phyloP scores from a whole-genome alignment of 2,888 invertebrate species.

The Trichopoda pennipes region DNA sequence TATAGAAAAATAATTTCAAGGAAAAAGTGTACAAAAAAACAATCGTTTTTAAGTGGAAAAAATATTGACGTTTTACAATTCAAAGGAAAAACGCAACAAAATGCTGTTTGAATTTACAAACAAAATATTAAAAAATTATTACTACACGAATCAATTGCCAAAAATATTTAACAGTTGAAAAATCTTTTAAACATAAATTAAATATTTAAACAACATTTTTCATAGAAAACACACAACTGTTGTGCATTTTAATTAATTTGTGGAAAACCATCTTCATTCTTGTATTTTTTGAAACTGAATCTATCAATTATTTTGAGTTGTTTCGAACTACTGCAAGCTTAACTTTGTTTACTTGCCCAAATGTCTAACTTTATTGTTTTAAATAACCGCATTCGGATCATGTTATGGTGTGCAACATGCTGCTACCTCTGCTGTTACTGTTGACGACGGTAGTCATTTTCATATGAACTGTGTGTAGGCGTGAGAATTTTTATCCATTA shows the following conservation, averaged over 20 bases:
- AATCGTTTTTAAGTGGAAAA: constrained; percentile 14
- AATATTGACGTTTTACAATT: constrained; percentile 24
- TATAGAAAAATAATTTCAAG: constrained; percentile 10
- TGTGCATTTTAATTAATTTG: neutral
- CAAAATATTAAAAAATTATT: neutral
- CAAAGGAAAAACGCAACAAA: constrained; percentile 52
- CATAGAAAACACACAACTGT: too few relatives aligned
- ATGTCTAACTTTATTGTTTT: neutral
- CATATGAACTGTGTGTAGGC: constrained; percentile 59
- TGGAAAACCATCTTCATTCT: constrained; percentile 1
- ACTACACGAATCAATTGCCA: constrained; percentile 15
- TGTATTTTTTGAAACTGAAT: constrained; percentile 9
- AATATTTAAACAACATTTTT: neutral
- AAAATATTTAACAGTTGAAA: constrained; percentile 6
- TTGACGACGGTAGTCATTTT: constrained; percentile 27
- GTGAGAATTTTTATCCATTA: constrained; percentile 61
- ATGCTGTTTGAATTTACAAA: too few relatives aligned
- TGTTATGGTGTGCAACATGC: constrained; percentile 6
- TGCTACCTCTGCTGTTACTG: constrained; percentile 19
- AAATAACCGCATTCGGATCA: neutral
- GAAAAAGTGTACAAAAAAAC: constrained; percentile 2
- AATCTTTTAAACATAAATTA: constrained; percentile 8
- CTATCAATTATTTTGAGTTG: constrained; percentile 64
- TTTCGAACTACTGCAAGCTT: constrained; percentile 31
- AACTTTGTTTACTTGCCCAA: neutral